A percentile compares a stretch with the other conserved stretches of the same genome.
Evolutionary conservation across 2,113 vertebrate genomes (phyloP).

Genomic region (Copsychus sechellarum): DNA sequence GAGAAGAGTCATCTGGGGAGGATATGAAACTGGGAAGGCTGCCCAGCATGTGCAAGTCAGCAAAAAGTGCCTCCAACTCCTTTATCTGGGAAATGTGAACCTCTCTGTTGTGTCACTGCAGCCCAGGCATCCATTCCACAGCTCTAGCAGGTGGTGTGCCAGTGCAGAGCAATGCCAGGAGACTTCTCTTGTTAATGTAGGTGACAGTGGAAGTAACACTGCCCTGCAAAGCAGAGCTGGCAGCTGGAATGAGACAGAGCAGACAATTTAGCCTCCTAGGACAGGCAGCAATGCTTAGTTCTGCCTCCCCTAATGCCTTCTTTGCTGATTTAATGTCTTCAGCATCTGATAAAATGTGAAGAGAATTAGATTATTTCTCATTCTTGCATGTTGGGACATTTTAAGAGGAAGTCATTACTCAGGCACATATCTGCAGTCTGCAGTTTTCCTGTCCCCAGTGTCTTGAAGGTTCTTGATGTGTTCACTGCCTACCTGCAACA

Average conservation of each 20-base stretch:
- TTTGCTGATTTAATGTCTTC: not conserved
- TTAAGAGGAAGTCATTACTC: not conserved
- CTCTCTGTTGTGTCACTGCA: not conserved
- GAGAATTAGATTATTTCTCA: not conserved
- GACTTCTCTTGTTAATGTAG: not conserved
- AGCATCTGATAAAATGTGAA: not conserved
- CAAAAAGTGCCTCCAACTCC: fast-evolving
- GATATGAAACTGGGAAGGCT: not conserved
- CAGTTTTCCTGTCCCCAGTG: not conserved
- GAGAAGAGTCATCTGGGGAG: not conserved
- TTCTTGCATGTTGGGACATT: not conserved
- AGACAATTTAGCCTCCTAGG: not conserved
- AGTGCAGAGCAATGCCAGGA: not conserved
- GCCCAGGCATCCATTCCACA: not conserved
- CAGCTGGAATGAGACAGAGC: not conserved
- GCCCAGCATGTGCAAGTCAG: not conserved
- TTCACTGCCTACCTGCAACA: not conserved
- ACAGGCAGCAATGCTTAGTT: not conserved
- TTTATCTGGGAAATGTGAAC: not conserved
- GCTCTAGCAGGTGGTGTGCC: not conserved
- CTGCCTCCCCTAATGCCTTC: not conserved
- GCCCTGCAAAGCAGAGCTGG: not conserved
- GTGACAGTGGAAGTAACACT: not conserved
- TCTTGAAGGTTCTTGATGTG: not conserved
- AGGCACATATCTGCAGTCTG: not conserved